These are phyloP conservation scores for Rhombomys opimus DNA, from an alignment of 2,113 vertebrate genomes.

Conservation along the genomic window DNA sequence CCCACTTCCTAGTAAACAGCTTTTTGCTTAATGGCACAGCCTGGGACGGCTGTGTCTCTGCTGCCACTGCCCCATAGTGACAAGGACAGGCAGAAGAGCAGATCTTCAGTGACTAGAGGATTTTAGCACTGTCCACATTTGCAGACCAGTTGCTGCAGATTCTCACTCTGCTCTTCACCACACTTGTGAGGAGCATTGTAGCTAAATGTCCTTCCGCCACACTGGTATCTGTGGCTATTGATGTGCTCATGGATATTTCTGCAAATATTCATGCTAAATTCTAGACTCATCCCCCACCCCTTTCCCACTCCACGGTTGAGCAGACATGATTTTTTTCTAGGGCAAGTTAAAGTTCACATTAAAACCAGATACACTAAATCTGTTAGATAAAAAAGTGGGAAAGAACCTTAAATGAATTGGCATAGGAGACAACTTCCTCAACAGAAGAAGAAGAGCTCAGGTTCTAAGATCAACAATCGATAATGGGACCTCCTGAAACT, in stretches of 20 bases:
- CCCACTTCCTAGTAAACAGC: background rate
- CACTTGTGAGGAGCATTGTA: background rate
- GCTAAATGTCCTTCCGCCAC: background rate
- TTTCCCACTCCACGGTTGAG: background rate
- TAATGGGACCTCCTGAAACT: no score
- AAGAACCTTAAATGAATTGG: no score
- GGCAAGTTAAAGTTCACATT: background rate
- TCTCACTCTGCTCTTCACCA: background rate
- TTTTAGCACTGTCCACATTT: background rate
- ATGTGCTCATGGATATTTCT: background rate
- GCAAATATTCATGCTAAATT: background rate
- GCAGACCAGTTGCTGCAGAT: background rate
- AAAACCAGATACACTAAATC: background rate
- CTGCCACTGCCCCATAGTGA: no score
- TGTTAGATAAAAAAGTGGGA: no score
- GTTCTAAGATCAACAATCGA: no score
- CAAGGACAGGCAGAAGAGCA: background rate
- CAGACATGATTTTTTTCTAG: background rate
- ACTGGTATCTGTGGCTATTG: background rate
- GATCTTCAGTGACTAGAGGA: background rate
- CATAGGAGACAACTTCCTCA: no score
- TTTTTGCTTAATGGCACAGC: background rate
- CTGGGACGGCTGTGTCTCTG: background rate
- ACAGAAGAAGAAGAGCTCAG: no score
- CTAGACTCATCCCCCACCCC: background rate